Evolutionary conservation across 92 coral and sea anemone species (phyloP).

Genomic region (Siderastrea siderea): DNA sequence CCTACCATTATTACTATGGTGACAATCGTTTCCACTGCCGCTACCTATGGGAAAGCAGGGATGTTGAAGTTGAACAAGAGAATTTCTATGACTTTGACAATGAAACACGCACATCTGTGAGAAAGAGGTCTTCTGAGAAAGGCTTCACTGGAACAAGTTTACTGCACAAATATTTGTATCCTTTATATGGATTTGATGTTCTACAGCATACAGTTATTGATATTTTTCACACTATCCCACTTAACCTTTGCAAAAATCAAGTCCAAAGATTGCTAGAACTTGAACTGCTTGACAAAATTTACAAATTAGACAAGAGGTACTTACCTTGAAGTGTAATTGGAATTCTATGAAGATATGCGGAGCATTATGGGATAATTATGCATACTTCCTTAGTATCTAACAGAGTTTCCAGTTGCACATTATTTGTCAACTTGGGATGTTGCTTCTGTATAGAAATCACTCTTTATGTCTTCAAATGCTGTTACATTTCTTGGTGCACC

Average conservation of each 20-base stretch:
- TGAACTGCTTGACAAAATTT: conserved; percentile 55
- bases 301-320: too few relatives aligned
- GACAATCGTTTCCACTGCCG: conserved; percentile 71
- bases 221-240: conserved; percentile 65
- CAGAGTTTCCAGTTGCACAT: too few relatives aligned
- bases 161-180: conserved; percentile 71
- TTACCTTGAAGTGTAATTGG: too few relatives aligned
- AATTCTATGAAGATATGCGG: too few relatives aligned
- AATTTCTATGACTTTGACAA: conserved; percentile 64
- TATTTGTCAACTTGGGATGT: too few relatives aligned
- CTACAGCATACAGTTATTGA: conserved; percentile 60
- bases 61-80: conserved; percentile 25
- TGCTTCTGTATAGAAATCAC: too few relatives aligned
- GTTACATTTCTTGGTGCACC: too few relatives aligned
- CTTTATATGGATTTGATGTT: conserved; percentile 73
- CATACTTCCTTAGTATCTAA: too few relatives aligned
- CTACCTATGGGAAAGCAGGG: conserved; percentile 68
- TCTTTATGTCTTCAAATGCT: too few relatives aligned
- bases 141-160: conserved; percentile 80
- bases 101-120: conserved; percentile 65
- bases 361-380: too few relatives aligned
- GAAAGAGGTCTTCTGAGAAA: conserved; percentile 65
- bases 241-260: conserved; percentile 70
- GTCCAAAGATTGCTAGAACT: conserved; percentile 61
- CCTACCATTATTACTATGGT: conserved; percentile 69